Evolutionary conservation across 1,140 invertebrate genomes (phyloP).

Genomic region (Ceratosolen fusciceps): DNA sequence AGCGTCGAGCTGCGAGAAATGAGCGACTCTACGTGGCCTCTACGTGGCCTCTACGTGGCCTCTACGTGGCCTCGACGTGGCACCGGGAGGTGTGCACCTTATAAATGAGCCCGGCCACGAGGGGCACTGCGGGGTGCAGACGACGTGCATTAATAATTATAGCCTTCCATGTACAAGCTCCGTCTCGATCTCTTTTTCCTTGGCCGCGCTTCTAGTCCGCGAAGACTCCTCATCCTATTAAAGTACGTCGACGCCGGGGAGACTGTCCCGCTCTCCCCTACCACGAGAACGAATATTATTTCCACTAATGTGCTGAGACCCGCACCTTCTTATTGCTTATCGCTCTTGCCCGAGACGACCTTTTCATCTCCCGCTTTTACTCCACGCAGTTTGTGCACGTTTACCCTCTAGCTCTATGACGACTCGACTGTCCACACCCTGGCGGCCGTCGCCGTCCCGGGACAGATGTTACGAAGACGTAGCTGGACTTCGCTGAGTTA

Average conservation of each 20-base stretch:
- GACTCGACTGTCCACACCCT: no score
- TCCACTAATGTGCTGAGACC: no score
- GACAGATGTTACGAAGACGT: no score
- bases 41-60: no score
- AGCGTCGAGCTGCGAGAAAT: slow-evolving; percentile 1
- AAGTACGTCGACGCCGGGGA: slow-evolving; percentile 6
- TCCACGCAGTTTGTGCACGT: no score
- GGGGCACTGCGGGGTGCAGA: slow-evolving; percentile 58
- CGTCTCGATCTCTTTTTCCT: neutral
- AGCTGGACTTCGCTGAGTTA: no score
- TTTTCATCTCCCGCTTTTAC: no score
- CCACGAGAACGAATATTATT: neutral
- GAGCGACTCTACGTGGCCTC: neutral
- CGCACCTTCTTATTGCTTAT: no score
- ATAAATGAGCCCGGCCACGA: slow-evolving; percentile 63
- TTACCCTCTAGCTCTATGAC: no score
- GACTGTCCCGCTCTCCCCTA: neutral
- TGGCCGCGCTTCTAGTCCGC: no score
- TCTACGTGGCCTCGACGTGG: neutral
- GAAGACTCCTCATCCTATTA: neutral
- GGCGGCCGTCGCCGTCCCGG: no score
- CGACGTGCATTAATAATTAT: slow-evolving; percentile 71
- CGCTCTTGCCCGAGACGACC: no score
- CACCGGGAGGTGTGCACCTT: slow-evolving; percentile 57
- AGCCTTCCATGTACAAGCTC: slow-evolving; percentile 58